Conservation (phyloP, 2,797 vertebrate genomes). For the Enoplosus armatus region DNA sequence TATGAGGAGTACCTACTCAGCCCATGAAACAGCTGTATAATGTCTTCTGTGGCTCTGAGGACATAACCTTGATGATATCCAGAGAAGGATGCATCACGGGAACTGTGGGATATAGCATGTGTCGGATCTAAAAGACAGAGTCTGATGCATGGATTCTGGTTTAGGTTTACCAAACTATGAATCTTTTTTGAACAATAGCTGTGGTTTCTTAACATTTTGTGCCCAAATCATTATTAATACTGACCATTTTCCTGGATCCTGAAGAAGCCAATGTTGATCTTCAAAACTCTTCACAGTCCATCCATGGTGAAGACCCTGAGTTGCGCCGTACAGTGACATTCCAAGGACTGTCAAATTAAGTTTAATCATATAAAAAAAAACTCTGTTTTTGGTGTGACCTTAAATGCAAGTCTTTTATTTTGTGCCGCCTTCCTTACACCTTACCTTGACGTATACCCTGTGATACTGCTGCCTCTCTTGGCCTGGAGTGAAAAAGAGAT, state of each 20-base stretch:
- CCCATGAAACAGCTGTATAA: neutral
- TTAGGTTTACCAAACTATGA: neutral
- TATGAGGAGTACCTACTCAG: neutral
- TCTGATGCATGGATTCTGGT: neutral
- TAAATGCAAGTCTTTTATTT: neutral
- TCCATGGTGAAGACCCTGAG: neutral
- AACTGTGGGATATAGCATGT: neutral
- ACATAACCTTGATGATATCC: neutral
- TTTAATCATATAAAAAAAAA: neutral
- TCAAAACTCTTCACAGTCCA: no score
- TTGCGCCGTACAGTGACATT: no score
- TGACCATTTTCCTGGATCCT: neutral
- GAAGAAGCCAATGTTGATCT: neutral
- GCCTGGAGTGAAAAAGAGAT: neutral
- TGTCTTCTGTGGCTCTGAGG: neutral
- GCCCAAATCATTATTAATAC: no score
- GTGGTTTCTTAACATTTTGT: neutral
- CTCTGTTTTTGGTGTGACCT: no score
- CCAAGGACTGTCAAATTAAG: neutral
- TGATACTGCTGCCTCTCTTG: neutral
- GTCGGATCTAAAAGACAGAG: neutral
- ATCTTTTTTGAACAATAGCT: neutral
- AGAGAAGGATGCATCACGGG: neutral
- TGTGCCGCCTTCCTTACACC: neutral
- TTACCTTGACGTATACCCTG: neutral